Evolutionary conservation across 2,797 vertebrate genomes (phyloP).

Genomic region (Sphenopsis melanotis): DNA sequence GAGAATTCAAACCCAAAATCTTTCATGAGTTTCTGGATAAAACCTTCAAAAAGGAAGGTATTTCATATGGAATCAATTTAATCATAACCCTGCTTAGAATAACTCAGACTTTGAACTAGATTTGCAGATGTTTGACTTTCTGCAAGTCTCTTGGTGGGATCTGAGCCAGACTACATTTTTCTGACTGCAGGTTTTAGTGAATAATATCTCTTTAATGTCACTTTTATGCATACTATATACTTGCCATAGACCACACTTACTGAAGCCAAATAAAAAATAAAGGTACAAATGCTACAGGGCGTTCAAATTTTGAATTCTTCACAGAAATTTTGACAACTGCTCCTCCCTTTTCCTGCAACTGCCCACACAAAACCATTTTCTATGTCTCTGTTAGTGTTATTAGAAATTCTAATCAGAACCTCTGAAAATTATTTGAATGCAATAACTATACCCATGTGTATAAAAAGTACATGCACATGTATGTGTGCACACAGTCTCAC

Average conservation of each 20-base stretch:
- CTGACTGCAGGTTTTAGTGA: not conserved
- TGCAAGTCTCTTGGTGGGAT: not conserved
- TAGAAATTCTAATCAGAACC: not conserved
- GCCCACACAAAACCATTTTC: not conserved
- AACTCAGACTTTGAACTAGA: not conserved
- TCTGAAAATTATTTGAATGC: not conserved
- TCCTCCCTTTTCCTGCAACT: not conserved
- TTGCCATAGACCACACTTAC: not conserved
- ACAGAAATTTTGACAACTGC: not conserved
- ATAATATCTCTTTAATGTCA: not conserved
- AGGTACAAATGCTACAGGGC: not conserved
- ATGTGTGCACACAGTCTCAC: no score
- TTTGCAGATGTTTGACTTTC: not conserved
- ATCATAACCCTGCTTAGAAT: not conserved
- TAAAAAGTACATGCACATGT: not conserved
- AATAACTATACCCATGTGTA: not conserved
- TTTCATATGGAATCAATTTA: not conserved
- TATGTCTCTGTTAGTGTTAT: not conserved
- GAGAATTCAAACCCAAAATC: not conserved
- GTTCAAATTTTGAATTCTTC: not conserved
- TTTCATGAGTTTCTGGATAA: not conserved
- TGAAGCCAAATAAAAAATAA: not conserved
- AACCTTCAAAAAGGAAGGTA: not conserved
- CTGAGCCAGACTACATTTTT: not conserved
- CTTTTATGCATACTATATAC: not conserved